Conservation (phyloP, 2,888 invertebrate genomes). For the Melanargia galathea region DNA sequence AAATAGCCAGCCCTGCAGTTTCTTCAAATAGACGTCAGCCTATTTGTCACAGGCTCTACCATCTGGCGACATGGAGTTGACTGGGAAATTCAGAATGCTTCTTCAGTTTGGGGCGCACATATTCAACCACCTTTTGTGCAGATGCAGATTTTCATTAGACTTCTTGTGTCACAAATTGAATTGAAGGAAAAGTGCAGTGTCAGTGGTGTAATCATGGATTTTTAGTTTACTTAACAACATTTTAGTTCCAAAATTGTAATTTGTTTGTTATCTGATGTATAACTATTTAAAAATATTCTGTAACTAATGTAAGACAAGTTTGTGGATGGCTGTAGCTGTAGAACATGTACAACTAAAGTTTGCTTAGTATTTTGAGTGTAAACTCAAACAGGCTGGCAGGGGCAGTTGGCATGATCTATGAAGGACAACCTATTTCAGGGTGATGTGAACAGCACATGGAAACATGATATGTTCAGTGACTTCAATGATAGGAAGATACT, state of each 20-base stretch:
- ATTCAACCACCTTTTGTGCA: conserved; percentile 14
- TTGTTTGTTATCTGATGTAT: conserved; percentile 21
- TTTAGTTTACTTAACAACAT: conserved; percentile 20
- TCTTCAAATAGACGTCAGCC: not conserved
- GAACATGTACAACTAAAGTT: conserved; percentile 59
- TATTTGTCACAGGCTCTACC: conserved; percentile 11
- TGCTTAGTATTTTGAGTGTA: conserved; percentile 67
- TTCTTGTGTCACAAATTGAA: conserved; percentile 21
- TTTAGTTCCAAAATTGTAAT: conserved; percentile 19
- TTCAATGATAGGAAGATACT: conserved; percentile 84
- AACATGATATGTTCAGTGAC: conserved; percentile 96
- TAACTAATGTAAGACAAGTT: conserved; percentile 28
- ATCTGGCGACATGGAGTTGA: conserved; percentile 7
- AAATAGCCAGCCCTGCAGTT: not conserved
- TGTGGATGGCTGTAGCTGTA: conserved; percentile 43
- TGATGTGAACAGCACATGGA: conserved; percentile 97
- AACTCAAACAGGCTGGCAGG: conserved; percentile 65
- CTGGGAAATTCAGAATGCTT: conserved; percentile 1
- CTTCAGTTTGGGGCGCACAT: conserved; percentile 1
- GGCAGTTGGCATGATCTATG: conserved; percentile 75
- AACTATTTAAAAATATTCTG: conserved; percentile 25
- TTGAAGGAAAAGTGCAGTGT: conserved; percentile 36
- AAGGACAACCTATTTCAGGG: conserved; percentile 87
- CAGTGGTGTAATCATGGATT: conserved; percentile 35
- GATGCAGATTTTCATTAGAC: conserved; percentile 25